phyloP scores from a whole-genome alignment of 2,888 invertebrate species.

The Cetonia aurata region DNA sequence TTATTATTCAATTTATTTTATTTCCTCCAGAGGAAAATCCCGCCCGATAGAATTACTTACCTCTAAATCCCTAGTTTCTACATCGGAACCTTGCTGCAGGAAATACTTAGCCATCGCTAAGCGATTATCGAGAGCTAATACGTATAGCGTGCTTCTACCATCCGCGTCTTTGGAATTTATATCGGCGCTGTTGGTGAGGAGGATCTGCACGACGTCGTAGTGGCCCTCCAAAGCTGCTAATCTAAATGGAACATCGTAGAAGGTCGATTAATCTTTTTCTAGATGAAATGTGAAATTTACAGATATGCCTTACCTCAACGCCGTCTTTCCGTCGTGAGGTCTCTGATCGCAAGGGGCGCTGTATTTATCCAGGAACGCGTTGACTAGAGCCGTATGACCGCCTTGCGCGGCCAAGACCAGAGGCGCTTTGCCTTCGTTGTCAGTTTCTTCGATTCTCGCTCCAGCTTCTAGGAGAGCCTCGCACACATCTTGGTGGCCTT shows the following conservation, averaged over 20 bases:
- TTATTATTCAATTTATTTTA: slow-evolving; percentile 36
- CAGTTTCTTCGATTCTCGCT: slow-evolving; percentile 88
- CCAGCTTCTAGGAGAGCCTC: slow-evolving; percentile 88
- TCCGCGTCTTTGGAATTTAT: slow-evolving; percentile 93
- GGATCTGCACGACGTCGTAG: slow-evolving; percentile 79
- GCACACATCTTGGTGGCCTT: slow-evolving; percentile 88
- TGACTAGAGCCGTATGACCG: slow-evolving; percentile 79
- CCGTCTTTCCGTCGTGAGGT: slow-evolving; percentile 92
- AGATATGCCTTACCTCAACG: slow-evolving; percentile 80
- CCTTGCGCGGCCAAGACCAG: slow-evolving; percentile 92
- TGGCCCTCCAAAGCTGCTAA: slow-evolving; percentile 88
- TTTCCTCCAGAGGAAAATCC: neutral
- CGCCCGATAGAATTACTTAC: slow-evolving; percentile 65
- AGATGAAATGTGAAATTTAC: too few species aligned
- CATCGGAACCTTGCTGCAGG: slow-evolving; percentile 83
- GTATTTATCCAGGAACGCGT: slow-evolving; percentile 79
- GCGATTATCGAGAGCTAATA: slow-evolving; percentile 89
- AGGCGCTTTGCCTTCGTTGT: slow-evolving; percentile 92
- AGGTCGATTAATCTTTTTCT: too few species aligned
- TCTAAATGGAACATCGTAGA: slow-evolving; percentile 61
- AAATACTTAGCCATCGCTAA: slow-evolving; percentile 86
- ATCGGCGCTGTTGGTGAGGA: slow-evolving; percentile 83
- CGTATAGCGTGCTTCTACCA: slow-evolving; percentile 91
- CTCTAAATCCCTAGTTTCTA: slow-evolving; percentile 90
- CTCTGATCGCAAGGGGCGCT: slow-evolving; percentile 85